Percentiles rank a stretch among this genome's conserved stretches.
These are phyloP conservation scores for Andricus grossulariae DNA, from an alignment of 1,140 invertebrate genomes.

Conservation along the genomic window DNA sequence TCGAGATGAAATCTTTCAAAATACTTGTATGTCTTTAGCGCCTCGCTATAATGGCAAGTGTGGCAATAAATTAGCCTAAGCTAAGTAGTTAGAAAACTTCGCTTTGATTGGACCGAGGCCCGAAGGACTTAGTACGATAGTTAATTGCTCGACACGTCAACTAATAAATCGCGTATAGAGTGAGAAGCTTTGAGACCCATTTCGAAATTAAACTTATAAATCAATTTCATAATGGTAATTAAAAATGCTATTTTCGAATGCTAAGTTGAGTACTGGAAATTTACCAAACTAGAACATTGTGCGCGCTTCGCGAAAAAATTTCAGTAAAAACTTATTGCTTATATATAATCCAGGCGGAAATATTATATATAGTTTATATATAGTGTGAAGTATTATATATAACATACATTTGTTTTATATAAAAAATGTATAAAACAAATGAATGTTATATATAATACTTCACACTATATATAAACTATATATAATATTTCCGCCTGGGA, in stretches of 20 bases:
- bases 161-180: slow-evolving; percentile 41
- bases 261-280: background rate
- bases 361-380: too few species aligned
- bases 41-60: slow-evolving; percentile 40
- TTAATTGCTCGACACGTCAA: slow-evolving; percentile 50
- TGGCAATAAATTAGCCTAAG: slow-evolving; percentile 58
- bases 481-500: too few species aligned
- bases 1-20: slow-evolving; percentile 9
- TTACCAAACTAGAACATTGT: too few species aligned
- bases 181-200: slow-evolving; percentile 23
- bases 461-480: too few species aligned
- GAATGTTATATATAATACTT: too few species aligned
- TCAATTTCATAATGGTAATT: background rate
- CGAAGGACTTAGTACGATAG: slow-evolving; percentile 40
- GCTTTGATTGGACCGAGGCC: slow-evolving; percentile 49
- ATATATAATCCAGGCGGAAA: too few species aligned
- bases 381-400: too few species aligned
- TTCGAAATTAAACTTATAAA: slow-evolving; percentile 24
- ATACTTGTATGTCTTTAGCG: slow-evolving; percentile 3
- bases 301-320: too few species aligned
- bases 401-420: too few species aligned
- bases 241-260: background rate
- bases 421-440: too few species aligned
- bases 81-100: slow-evolving; percentile 50
- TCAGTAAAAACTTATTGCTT: too few species aligned